Percentiles rank a stretch among this genome's conserved stretches.
Conservation (phyloP, 2,888 invertebrate species). For the Xylota sylvarum region DNA sequence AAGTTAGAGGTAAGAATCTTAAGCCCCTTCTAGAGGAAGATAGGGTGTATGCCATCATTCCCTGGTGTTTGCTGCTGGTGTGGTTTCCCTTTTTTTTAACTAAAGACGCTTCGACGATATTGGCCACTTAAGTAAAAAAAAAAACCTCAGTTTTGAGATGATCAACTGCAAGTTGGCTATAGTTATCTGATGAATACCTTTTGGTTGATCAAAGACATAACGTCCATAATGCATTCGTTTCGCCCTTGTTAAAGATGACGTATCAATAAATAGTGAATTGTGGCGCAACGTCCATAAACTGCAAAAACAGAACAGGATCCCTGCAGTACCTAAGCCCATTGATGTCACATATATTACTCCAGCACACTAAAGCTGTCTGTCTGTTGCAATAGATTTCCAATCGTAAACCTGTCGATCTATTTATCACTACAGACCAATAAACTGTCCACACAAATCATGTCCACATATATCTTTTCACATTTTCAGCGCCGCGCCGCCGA, state of each 20-base stretch:
- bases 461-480: not conserved
- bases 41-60: too few relatives aligned
- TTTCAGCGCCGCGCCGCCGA: not conserved
- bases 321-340: not conserved
- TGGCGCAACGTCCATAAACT: not conserved
- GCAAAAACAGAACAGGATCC: not conserved
- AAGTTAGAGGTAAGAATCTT: too few relatives aligned
- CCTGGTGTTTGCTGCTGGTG: too few relatives aligned
- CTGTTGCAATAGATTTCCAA: not conserved
- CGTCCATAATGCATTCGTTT: not conserved
- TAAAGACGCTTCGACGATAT: too few relatives aligned
- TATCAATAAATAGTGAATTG: not conserved
- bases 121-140: too few relatives aligned
- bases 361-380: not conserved
- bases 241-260: not conserved
- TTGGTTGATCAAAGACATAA: too few relatives aligned
- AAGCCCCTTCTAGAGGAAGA: too few relatives aligned
- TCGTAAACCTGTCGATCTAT: slow-evolving; percentile 5
- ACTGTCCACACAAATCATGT: not conserved
- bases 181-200: too few relatives aligned
- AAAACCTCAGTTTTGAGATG: too few relatives aligned
- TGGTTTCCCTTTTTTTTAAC: too few relatives aligned
- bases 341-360: not conserved
- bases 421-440: slow-evolving; percentile 1
- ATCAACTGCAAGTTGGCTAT: too few relatives aligned